These are phyloP conservation scores for Pegoplata infirma DNA, from an alignment of 2,888 invertebrate genomes.

Conservation along the genomic window DNA sequence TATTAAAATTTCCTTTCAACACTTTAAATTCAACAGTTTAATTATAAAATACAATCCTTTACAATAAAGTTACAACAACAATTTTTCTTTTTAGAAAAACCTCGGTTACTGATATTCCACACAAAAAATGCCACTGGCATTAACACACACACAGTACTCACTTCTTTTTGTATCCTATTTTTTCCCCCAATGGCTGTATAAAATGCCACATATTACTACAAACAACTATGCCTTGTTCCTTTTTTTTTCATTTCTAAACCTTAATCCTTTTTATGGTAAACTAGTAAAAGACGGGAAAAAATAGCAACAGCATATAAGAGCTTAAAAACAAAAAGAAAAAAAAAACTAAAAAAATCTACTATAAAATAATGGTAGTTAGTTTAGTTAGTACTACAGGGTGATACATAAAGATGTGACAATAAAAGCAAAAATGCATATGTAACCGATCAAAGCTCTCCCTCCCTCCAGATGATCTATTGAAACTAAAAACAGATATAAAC, in stretches of 20 bases:
- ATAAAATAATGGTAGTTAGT: conserved; percentile 52
- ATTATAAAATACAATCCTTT: conserved; percentile 12
- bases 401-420: not conserved
- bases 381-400: conserved; percentile 5
- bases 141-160: too few relatives aligned
- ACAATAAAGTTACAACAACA: too few relatives aligned
- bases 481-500: too few relatives aligned
- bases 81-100: not conserved
- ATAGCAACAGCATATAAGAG: not conserved
- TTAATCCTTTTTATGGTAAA: conserved; percentile 59
- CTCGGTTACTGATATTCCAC: not conserved
- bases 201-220: conserved; percentile 12
- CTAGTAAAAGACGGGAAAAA: conserved; percentile 18
- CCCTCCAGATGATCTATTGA: too few relatives aligned
- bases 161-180: conserved; percentile 26
- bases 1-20: not conserved
- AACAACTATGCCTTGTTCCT: conserved; percentile 13
- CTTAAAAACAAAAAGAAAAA: conserved; percentile 6
- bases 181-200: conserved; percentile 41
- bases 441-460: too few relatives aligned
- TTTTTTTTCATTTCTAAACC: conserved; percentile 25
- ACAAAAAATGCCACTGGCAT: conserved; percentile 47
- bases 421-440: too few relatives aligned
- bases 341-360: conserved; percentile 30
- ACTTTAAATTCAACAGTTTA: conserved; percentile 54